Evolutionary conservation across 2,888 invertebrate genomes (phyloP), one percentile per base, ranked within the genome.

Genomic region (Leptinotarsa tumamoca): DNA sequence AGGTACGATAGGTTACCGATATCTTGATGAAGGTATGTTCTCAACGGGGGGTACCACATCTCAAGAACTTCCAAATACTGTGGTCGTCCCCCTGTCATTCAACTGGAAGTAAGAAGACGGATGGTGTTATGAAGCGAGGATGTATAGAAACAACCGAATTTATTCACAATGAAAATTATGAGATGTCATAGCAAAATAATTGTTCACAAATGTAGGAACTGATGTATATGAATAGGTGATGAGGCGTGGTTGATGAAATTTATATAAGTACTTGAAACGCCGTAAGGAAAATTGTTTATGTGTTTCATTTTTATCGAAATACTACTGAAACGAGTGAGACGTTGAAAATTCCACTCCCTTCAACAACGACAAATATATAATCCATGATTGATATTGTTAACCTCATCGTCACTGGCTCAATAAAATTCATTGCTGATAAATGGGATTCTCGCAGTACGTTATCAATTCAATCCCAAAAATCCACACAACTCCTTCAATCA

Each of bases 1-100:
- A 75, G 75, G 75, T 72, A 68, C 73, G 77, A 74, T 78, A 78
- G 73, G 74, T 78, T 79, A 78, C 77, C 77, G 76, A 76, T 79
- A 79, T 78, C 76, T 78, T 76, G 77, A 77, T 78, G 74, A 69
- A 75, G 79, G 79, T 78, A 74, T 67, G 67, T 52, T 71, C 77
- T 52, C 79, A 50, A 74, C 78, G 67, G 79, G 79, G 67, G 77
- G 77, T 68, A 74, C 68, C 76, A 68, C 77, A 76, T 75, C 67
- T 77, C 72, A 74, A 77, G 73, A 70, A 71, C 76, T 68, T 69
- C 76, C 78, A 73, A 75, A 63, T 68, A 68, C 56, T 70, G 70
- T 72, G 66, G 70, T 75, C 78, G 74, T 79, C 74, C 77, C 68
- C 70, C 72, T 77, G 76, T 78, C 76, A 74, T 76, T 78, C 79